Conservation (phyloP, 2,797 vertebrate species). For the Pitangus sulphuratus region DNA sequence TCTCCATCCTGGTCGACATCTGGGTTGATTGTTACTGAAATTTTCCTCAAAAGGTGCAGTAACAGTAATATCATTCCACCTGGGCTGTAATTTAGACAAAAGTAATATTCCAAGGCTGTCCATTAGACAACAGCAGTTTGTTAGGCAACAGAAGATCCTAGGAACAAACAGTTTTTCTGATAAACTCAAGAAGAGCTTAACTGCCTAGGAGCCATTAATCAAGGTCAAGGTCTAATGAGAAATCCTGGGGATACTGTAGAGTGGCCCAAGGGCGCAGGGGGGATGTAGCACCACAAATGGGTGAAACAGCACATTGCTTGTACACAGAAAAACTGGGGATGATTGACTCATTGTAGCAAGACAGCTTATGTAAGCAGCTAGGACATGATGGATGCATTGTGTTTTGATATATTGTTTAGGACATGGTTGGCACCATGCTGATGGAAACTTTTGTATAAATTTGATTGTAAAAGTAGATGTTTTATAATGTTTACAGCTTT, state of each 20-base stretch:
- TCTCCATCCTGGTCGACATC: background rate
- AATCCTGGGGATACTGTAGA: background rate
- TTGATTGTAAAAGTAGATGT: background rate
- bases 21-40: background rate
- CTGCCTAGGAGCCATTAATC: background rate
- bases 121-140: background rate
- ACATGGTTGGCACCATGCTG: background rate
- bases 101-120: background rate
- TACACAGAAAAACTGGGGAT: background rate
- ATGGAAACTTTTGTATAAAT: background rate
- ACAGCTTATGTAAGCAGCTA: background rate
- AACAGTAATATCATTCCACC: background rate
- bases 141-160: background rate
- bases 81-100: background rate
- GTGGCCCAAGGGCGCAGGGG: no score
- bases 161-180: background rate
- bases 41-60: background rate
- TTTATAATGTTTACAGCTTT: background rate
- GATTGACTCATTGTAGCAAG: background rate
- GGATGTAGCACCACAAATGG: background rate
- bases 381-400: background rate
- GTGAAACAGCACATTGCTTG: background rate
- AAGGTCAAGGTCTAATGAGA: background rate
- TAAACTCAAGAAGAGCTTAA: background rate
- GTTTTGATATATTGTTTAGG: background rate